Evolutionary conservation across 2,888 invertebrate species (phyloP).

Genomic region (Lamellibrachia satsuma): DNA sequence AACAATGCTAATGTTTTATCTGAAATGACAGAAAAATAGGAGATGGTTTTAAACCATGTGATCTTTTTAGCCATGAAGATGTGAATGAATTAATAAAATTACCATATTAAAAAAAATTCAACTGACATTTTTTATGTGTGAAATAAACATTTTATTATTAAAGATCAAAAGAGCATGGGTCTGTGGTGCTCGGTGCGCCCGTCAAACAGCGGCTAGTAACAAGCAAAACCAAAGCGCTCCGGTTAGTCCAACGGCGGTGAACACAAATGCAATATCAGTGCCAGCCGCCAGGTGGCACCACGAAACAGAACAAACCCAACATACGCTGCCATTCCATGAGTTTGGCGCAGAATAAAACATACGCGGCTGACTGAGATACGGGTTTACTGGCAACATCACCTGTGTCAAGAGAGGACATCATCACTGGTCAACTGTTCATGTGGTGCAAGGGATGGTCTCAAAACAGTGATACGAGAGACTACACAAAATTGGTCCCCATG

Average conservation of each 20-base stretch:
- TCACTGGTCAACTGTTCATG: not conserved
- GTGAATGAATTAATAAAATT: no score
- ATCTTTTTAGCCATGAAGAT: no score
- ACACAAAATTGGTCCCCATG: no score
- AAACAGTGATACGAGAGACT: no score
- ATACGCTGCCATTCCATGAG: slow-evolving; percentile 13
- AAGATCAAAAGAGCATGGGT: no score
- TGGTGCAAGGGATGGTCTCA: not conserved
- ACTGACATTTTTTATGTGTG: no score
- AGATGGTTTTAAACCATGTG: no score
- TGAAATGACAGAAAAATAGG: no score
- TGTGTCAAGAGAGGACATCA: not conserved
- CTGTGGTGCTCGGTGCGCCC: not conserved
- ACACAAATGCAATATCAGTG: not conserved
- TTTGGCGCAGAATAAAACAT: not conserved
- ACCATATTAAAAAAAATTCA: no score
- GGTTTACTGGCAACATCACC: not conserved
- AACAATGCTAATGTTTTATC: no score
- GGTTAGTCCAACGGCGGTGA: not conserved
- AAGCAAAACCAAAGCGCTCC: slow-evolving; percentile 10
- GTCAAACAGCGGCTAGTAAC: not conserved
- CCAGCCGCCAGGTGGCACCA: not conserved
- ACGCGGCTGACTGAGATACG: not conserved
- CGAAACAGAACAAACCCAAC: not conserved
- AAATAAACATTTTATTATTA: no score